These are phyloP conservation scores for Hirudinaria manillensis DNA, from an alignment of 2,888 invertebrate genomes.

Conservation along the genomic window DNA sequence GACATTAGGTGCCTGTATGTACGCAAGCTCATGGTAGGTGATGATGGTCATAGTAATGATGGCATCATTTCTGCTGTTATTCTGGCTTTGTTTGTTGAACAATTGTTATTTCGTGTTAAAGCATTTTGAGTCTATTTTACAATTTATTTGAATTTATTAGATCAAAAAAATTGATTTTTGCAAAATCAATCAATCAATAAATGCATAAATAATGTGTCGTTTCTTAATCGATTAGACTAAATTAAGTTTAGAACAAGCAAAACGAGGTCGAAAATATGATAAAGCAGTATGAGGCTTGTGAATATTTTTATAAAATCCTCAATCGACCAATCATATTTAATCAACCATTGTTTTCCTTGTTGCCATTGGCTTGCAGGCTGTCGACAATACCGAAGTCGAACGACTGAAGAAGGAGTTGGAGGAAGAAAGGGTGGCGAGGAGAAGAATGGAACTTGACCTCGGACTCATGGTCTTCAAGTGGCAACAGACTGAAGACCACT, in stretches of 20 bases:
- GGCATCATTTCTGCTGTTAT: background rate
- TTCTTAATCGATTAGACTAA: too few relatives aligned
- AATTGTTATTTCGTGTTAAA: background rate
- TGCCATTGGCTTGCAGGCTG: conserved; percentile 54
- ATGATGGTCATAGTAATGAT: background rate
- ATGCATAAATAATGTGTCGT: too few relatives aligned
- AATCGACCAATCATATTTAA: too few relatives aligned
- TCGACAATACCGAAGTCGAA: conserved; percentile 72
- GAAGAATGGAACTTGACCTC: conserved; percentile 63
- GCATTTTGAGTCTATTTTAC: too few relatives aligned
- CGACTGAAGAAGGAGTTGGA: conserved; percentile 63
- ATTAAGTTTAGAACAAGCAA: too few relatives aligned
- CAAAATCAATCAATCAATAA: too few relatives aligned
- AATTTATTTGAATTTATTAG: too few relatives aligned
- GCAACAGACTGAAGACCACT: conserved; percentile 40
- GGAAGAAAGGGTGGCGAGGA: conserved; percentile 59
- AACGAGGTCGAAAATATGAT: too few relatives aligned
- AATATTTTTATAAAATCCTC: too few relatives aligned
- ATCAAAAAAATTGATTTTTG: too few relatives aligned
- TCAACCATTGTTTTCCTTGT: too few relatives aligned
- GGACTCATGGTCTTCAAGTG: background rate
- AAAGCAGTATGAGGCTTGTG: too few relatives aligned
- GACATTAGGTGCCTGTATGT: conserved; percentile 77
- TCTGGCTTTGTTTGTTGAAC: background rate
- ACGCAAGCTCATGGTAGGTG: conserved; percentile 59